Evolutionary conservation across 2,113 vertebrate species (phyloP).

Genomic region (Geococcyx californianus): DNA sequence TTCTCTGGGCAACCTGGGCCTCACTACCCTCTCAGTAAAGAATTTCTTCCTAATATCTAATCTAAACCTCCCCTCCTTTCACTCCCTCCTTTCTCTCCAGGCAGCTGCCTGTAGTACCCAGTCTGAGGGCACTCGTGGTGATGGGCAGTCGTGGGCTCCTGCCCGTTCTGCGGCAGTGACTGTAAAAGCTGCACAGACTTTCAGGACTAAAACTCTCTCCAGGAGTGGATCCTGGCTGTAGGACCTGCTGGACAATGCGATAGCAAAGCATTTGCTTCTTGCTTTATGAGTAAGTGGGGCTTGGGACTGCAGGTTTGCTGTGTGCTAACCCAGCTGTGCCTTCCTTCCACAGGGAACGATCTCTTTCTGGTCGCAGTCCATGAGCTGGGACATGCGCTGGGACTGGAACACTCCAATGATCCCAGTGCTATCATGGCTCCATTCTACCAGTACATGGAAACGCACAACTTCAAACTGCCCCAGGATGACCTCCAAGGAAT

Average conservation of each 20-base stretch:
- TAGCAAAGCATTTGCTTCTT: background rate
- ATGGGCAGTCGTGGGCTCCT: background rate
- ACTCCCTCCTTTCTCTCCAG: background rate
- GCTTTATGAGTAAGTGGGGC: background rate
- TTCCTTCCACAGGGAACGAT: slow-evolving; percentile 86
- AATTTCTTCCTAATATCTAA: too few species aligned
- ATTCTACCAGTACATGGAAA: slow-evolving; percentile 99
- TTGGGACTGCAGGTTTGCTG: background rate
- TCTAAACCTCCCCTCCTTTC: too few species aligned
- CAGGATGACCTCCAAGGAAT: slow-evolving; percentile 97
- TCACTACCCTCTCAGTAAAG: too few species aligned
- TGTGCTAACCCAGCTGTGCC: background rate
- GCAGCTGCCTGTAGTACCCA: background rate
- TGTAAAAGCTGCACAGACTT: background rate
- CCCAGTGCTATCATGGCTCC: slow-evolving; percentile 98
- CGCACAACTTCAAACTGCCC: slow-evolving; percentile 96
- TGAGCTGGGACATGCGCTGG: slow-evolving; percentile 92
- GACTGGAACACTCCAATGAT: slow-evolving; percentile 95
- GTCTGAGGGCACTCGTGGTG: background rate
- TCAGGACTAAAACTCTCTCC: background rate
- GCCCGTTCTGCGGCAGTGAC: background rate
- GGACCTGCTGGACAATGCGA: background rate
- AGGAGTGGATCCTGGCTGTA: background rate
- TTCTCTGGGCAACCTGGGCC: too few species aligned
- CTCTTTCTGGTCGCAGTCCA: slow-evolving; percentile 96